phyloP scores from a whole-genome alignment of 1,140 invertebrate species.

The Ylistrum balloti region DNA sequence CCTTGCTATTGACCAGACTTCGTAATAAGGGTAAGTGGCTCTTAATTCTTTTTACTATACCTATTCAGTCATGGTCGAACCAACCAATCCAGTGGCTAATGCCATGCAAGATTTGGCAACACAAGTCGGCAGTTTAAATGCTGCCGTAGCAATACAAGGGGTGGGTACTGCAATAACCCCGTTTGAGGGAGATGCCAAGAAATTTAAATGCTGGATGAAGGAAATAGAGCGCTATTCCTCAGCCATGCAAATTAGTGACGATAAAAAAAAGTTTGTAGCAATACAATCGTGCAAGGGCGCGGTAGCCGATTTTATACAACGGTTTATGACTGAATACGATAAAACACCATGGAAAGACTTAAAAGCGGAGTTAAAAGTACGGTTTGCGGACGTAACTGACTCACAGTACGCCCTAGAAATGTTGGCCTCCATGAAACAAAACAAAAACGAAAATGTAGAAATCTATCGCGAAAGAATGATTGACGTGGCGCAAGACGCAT shows the following conservation, averaged over 20 bases:
- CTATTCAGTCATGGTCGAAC: no score
- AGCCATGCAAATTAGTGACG: neutral
- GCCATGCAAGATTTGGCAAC: no score
- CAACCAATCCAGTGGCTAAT: no score
- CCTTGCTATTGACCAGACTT: no score
- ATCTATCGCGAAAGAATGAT: constrained; percentile 59
- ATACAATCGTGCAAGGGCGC: neutral
- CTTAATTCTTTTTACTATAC: no score
- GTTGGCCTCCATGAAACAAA: constrained; percentile 46
- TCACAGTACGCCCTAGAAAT: constrained; percentile 54
- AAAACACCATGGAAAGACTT: constrained; percentile 14
- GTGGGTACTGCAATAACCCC: no score
- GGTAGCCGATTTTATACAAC: constrained; percentile 55
- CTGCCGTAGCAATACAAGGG: no score
- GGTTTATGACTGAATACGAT: constrained; percentile 35
- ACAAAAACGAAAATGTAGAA: constrained; percentile 45
- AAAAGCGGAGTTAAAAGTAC: constrained; percentile 42
- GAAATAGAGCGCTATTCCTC: no score
- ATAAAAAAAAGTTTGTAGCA: neutral
- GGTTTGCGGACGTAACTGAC: constrained; percentile 58
- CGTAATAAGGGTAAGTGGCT: no score
- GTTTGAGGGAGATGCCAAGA: no score
- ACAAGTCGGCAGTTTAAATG: no score
- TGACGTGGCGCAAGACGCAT: constrained; percentile 46
- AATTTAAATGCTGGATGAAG: no score